A percentile compares a stretch with the other conserved stretches of the same genome.
These are phyloP conservation scores for Adineta ricciae DNA, from an alignment of 2,888 invertebrate species.

Conservation along the genomic window DNA sequence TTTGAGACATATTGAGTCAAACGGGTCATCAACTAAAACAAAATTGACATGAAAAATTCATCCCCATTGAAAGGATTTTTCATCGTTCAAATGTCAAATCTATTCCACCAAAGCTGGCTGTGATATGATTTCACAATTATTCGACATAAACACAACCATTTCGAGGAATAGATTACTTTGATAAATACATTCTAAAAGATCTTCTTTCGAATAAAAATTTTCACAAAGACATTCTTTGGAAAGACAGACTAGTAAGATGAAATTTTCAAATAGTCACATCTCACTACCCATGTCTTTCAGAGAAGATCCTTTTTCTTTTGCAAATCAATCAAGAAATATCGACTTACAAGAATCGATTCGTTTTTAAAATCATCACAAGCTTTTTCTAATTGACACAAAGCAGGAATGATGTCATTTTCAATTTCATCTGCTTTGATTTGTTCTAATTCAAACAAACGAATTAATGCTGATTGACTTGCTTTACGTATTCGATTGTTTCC, in stretches of 20 bases:
- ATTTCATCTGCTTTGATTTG: background rate
- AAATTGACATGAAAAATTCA: too few species aligned
- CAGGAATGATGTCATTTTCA: background rate
- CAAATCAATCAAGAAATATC: too few species aligned
- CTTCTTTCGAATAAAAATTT: background rate
- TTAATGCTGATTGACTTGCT: conserved; percentile 13
- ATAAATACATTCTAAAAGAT: background rate
- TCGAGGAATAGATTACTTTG: background rate
- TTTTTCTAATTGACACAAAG: background rate
- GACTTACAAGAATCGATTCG: background rate
- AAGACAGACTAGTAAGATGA: conserved; percentile 21
- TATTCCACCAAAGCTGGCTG: conserved; percentile 17
- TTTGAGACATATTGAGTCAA: background rate
- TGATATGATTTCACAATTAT: background rate
- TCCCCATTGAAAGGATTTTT: too few species aligned
- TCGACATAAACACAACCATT: conserved; percentile 15
- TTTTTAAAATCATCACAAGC: conserved; percentile 16
- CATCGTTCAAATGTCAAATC: background rate
- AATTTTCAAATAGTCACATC: background rate
- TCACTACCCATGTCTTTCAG: conserved; percentile 23
- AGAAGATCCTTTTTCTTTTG: background rate
- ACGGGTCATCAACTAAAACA: conserved; percentile 13
- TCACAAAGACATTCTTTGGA: conserved; percentile 7
- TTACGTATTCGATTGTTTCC: conserved; percentile 5
- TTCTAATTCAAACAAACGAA: conserved; percentile 11